Conservation (phyloP, 1,140 invertebrate genomes). For the Dreissena rostriformis region DNA sequence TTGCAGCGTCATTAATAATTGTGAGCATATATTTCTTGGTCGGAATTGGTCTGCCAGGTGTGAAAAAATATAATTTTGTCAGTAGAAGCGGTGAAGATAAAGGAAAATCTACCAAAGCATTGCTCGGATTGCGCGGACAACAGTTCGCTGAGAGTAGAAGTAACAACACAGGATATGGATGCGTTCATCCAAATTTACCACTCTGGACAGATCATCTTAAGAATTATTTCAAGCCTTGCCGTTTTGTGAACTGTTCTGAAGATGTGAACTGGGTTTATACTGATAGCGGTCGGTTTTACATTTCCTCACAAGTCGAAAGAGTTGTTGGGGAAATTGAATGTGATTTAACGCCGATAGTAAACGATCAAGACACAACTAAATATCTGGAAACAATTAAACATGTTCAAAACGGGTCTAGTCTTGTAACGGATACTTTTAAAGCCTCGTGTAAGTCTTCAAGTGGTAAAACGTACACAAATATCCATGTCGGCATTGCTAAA, state of each 20-base stretch:
- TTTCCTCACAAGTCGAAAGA: conserved; percentile 51
- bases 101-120: no score
- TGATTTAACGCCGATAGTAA: conserved; percentile 68
- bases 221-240: conserved; percentile 85
- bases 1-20: no score
- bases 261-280: conserved; percentile 78
- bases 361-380: conserved; percentile 47
- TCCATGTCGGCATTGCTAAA: conserved; percentile 72
- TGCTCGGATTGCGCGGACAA: no score
- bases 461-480: conserved; percentile 73
- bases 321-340: conserved; percentile 74
- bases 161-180: conserved; percentile 78
- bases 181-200: conserved; percentile 86
- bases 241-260: conserved; percentile 85
- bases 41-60: no score
- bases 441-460: conserved; percentile 67
- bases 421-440: conserved; percentile 75
- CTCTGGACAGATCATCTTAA: conserved; percentile 87
- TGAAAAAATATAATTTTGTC: no score
- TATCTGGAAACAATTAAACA: conserved; percentile 58
- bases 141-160: no score
- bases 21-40: no score
- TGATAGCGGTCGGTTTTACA: conserved; percentile 68
- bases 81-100: no score
- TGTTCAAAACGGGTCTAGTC: conserved; percentile 66